Evolutionary conservation across 2,797 vertebrate genomes (phyloP), one percentile per base, ranked within the genome.

Genomic region (Toxotes lorentzi): DNA sequence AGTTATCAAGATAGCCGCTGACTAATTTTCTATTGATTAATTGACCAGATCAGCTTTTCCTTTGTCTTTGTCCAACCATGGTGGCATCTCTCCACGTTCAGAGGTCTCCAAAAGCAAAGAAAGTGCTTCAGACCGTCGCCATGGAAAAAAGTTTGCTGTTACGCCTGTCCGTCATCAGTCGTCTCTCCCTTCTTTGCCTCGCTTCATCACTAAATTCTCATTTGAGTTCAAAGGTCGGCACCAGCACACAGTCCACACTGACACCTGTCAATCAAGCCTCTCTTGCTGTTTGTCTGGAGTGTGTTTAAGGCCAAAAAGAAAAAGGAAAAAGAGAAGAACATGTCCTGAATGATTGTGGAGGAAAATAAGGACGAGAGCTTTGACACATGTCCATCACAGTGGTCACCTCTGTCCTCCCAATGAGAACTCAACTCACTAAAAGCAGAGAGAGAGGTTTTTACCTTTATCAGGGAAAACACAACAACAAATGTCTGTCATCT

Each of bases 161-260:
- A 73, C 76, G 68, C 60, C 53, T 30, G 81, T 72, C 81, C 41
- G 19, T 73, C 72, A 41, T 64, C 83, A 23, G 45, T 63, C 32
- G 8, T 48, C 73, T 24, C 62, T 17, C n/a, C 16, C 32, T 34
- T 30, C 40, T n/a, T 34, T 21, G 27, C 63, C 40, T 7, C 59
- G 3, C 65, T 48, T 50, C 21, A 35, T 63, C 8, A 11, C 50
- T 58, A 17, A 73, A 59, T 8, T 60, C 38, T 54, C 48, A 23
- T 41, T 5, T 27, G 35, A 70, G 86, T 11, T 87, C 82, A 89
- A 70, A 85, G 85, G 89, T 89, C 81, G 56, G 14, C 53, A 3
- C 64, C 58, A 5, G 54, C 69, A 35, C 70, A 65, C 12, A 74
- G 59, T 21, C 34, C 34, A 16, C 17, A 2, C 56, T 8, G 75